These are phyloP conservation scores for Aythya baeri DNA, from an alignment of 2,113 vertebrate species.

Conservation along the genomic window DNA sequence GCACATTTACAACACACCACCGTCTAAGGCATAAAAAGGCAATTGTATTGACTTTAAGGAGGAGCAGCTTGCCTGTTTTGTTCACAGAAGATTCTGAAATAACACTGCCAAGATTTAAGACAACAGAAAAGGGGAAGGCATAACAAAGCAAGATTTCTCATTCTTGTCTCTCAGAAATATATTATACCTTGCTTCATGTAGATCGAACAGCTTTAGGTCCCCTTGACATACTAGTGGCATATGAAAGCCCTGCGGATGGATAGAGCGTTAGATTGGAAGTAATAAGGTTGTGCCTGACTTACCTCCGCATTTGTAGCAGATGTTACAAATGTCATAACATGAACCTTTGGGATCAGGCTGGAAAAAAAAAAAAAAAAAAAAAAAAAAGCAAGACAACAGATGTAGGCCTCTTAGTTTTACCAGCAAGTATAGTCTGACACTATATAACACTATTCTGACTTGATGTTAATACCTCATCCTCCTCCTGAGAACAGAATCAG, in stretches of 20 bases:
- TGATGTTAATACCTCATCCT: slow-evolving; percentile 46
- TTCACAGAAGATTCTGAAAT: slow-evolving; percentile 53
- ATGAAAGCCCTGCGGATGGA: slow-evolving; percentile 65
- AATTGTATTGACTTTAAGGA: slow-evolving; percentile 45
- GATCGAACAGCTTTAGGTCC: slow-evolving; percentile 18
- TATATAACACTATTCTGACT: slow-evolving; percentile 57
- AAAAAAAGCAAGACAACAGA: slow-evolving; percentile 64
- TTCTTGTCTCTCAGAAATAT: slow-evolving; percentile 41
- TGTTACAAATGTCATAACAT: slow-evolving; percentile 76
- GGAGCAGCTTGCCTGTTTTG: slow-evolving; percentile 26
- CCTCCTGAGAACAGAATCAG: slow-evolving; percentile 12
- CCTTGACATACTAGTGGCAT: slow-evolving; percentile 37
- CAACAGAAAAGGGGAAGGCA: neutral
- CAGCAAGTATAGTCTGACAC: slow-evolving; percentile 57
- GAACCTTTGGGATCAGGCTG: slow-evolving; percentile 73
- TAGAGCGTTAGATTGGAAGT: slow-evolving; percentile 73
- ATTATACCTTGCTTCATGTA: slow-evolving; percentile 41
- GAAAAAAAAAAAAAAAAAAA: neutral
- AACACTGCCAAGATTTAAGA: slow-evolving; percentile 19
- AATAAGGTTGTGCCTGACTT: slow-evolving; percentile 77
- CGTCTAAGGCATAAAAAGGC: slow-evolving; percentile 39
- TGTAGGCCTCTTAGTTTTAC: slow-evolving; percentile 69
- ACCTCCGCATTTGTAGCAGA: slow-evolving; percentile 74
- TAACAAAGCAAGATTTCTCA: slow-evolving; percentile 3
- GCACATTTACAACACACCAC: neutral